Evolutionary conservation across 53 echinoderm and acorn worm species (phyloP).

Genomic region (Patiria pectinifera): DNA sequence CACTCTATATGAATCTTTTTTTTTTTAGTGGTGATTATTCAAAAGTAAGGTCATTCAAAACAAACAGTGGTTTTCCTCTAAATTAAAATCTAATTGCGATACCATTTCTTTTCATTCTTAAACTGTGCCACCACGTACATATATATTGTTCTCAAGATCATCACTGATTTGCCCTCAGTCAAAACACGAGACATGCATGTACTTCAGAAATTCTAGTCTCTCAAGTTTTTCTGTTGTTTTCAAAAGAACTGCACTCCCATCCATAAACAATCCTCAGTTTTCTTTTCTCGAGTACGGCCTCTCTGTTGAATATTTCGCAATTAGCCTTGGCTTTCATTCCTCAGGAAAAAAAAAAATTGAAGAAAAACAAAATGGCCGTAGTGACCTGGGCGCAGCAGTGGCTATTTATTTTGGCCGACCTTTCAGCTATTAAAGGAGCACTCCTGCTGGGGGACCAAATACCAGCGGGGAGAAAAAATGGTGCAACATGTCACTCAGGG

Average conservation of each 20-base stretch:
- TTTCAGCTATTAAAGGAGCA: slow-evolving; percentile 25
- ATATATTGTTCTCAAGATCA: too few species aligned
- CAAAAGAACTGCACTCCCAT: not conserved
- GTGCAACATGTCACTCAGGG: not conserved
- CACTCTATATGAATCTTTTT: too few species aligned
- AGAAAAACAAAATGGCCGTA: not conserved
- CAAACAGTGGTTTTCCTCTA: too few species aligned
- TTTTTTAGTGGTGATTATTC: too few species aligned
- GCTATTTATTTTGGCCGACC: slow-evolving; percentile 43
- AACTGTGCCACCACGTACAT: too few species aligned
- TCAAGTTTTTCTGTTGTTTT: not conserved
- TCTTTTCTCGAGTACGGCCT: not conserved
- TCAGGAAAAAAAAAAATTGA: not conserved
- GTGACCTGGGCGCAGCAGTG: slow-evolving; percentile 8
- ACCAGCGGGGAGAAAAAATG: not conserved
- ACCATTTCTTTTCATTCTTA: too few species aligned
- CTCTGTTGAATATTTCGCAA: not conserved
- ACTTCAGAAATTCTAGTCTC: too few species aligned
- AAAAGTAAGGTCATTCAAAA: too few species aligned
- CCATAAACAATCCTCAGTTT: not conserved
- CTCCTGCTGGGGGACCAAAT: not conserved
- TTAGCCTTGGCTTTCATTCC: not conserved
- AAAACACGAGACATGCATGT: too few species aligned
- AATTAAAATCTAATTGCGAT: too few species aligned
- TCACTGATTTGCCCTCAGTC: too few species aligned